These are phyloP conservation scores for Sesia apiformis DNA, from an alignment of 2,888 invertebrate species.

Conservation along the genomic window DNA sequence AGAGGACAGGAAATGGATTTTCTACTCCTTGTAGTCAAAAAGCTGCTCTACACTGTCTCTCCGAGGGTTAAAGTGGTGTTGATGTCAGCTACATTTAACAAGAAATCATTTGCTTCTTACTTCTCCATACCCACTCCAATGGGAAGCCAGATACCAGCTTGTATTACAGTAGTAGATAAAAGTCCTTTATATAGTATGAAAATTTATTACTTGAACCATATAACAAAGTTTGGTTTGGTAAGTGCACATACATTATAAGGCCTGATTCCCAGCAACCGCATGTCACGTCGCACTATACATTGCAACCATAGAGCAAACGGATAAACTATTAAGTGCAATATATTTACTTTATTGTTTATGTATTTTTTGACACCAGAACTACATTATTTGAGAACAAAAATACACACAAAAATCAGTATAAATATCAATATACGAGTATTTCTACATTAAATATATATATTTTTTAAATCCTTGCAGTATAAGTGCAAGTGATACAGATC, in stretches of 20 bases:
- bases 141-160: slow-evolving; percentile 40
- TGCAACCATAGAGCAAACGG: no score
- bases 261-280: no score
- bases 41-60: slow-evolving; percentile 77
- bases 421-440: no score
- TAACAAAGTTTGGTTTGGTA: slow-evolving; percentile 61
- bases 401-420: no score
- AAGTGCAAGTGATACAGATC: no score
- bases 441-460: no score
- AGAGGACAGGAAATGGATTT: slow-evolving; percentile 95
- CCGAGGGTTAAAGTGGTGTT: slow-evolving; percentile 73
- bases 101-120: slow-evolving; percentile 81
- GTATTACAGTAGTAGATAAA: slow-evolving; percentile 62
- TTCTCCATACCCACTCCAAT: slow-evolving; percentile 50
- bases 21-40: slow-evolving; percentile 85
- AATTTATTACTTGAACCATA: slow-evolving; percentile 77
- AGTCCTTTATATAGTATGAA: slow-evolving; percentile 69
- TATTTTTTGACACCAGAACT: no score
- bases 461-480: no score
- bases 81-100: slow-evolving; percentile 96
- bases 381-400: no score
- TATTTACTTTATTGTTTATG: no score
- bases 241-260: slow-evolving; percentile 18
- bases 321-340: no score
- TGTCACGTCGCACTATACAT: no score